Percentiles rank a stretch among this genome's conserved stretches.
These are phyloP conservation scores for Dromococcyx pavoninus DNA, from an alignment of 2,797 vertebrate genomes.

Conservation along the genomic window DNA sequence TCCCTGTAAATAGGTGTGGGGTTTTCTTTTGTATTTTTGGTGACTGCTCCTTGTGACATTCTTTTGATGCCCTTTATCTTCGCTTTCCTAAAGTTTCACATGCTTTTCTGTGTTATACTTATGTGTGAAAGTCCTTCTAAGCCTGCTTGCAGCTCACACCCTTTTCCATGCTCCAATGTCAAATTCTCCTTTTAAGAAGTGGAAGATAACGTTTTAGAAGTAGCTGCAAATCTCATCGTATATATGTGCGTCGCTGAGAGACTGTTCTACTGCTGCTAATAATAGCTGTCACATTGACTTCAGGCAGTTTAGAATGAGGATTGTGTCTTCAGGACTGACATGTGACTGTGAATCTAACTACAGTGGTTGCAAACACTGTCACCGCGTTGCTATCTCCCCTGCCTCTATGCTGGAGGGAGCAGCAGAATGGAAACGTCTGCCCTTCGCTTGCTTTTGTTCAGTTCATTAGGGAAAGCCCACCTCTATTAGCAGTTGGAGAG, in stretches of 20 bases:
- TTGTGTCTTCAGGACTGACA: not conserved
- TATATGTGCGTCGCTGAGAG: not conserved
- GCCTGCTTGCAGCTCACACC: not conserved
- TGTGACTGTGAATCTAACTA: not conserved
- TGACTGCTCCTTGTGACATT: not conserved
- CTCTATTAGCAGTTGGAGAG: not conserved
- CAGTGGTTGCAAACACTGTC: not conserved
- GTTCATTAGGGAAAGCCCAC: not conserved
- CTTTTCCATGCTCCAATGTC: not conserved
- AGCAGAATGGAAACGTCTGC: not conserved
- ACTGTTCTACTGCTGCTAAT: conserved; percentile 14
- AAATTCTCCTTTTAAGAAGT: not conserved
- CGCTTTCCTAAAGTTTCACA: not conserved
- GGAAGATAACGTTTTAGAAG: not conserved
- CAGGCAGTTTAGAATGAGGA: not conserved
- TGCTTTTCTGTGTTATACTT: not conserved
- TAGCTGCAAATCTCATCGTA: not conserved
- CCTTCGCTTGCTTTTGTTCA: not conserved
- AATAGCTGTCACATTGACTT: conserved; percentile 38
- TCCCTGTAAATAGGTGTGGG: not conserved
- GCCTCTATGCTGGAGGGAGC: not conserved
- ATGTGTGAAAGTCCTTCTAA: not conserved
- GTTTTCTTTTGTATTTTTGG: not conserved
- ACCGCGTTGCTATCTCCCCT: not conserved
- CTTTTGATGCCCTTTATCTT: not conserved